Evolutionary conservation across 2,888 invertebrate genomes (phyloP).

Genomic region (Odontocolon sp.): DNA sequence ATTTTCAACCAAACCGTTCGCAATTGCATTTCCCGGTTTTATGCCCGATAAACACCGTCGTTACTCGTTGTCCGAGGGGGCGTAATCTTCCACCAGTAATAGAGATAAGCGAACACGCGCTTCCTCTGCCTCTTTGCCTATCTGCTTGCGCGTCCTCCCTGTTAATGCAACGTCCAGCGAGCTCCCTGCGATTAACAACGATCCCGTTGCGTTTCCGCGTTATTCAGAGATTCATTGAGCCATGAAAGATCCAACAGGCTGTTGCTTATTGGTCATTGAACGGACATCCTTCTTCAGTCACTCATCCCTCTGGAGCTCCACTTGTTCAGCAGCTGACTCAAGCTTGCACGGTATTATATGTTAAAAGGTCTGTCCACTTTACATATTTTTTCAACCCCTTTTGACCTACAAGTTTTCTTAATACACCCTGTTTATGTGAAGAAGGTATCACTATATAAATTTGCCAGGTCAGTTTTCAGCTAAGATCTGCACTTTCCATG

Average conservation of each 20-base stretch:
- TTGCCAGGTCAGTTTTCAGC: no score
- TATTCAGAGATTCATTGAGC: slow-evolving; percentile 45
- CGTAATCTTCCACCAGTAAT: slow-evolving; percentile 56
- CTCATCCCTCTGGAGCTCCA: not conserved
- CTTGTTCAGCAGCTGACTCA: no score
- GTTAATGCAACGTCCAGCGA: not conserved
- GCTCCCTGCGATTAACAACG: slow-evolving; percentile 35
- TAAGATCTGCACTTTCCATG: no score
- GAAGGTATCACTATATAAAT: no score
- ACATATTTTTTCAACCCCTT: no score
- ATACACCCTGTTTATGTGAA: no score
- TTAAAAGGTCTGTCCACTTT: no score
- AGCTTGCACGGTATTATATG: no score
- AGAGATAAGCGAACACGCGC: slow-evolving; percentile 51
- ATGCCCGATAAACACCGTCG: slow-evolving; percentile 57
- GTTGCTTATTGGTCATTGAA: not conserved
- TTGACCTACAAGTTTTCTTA: no score
- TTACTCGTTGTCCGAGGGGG: slow-evolving; percentile 54
- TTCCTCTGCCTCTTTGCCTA: not conserved
- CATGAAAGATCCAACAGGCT: slow-evolving; percentile 37
- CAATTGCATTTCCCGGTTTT: slow-evolving; percentile 57
- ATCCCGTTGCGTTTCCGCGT: slow-evolving; percentile 15
- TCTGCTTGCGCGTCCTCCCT: slow-evolving; percentile 9
- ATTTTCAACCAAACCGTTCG: slow-evolving; percentile 42
- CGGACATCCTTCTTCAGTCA: not conserved